Evolutionary conservation across 2,888 invertebrate species (phyloP).

Genomic region (Anaspis maculata): DNA sequence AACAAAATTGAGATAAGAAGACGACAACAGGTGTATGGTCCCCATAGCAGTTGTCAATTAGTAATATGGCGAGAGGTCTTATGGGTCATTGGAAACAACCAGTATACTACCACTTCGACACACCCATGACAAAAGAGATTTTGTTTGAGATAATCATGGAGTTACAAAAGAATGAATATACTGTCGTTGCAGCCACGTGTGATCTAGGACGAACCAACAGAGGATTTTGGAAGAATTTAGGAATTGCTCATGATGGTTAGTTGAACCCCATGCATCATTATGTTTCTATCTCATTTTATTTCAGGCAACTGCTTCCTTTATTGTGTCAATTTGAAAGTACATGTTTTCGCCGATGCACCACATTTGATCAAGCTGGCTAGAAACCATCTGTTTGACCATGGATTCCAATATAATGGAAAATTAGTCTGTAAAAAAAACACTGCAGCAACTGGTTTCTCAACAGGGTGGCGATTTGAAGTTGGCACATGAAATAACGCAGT

Average conservation of each 20-base stretch:
- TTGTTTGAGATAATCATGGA: not conserved
- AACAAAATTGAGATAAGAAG: too few relatives aligned
- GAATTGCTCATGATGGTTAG: not conserved
- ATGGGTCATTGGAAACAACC: slow-evolving; percentile 1
- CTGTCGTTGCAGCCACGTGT: not conserved
- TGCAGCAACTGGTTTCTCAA: not conserved
- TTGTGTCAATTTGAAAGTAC: slow-evolving; percentile 7
- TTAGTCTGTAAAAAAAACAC: slow-evolving; percentile 9
- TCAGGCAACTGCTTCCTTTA: not conserved
- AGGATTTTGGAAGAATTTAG: not conserved
- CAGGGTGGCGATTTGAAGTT: slow-evolving; percentile 14
- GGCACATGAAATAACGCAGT: slow-evolving; percentile 16
- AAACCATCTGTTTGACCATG: slow-evolving; percentile 18
- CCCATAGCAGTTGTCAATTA: too few relatives aligned
- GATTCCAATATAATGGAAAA: slow-evolving; percentile 11
- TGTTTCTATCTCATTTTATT: not conserved
- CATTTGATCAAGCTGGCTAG: slow-evolving; percentile 19
- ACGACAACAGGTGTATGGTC: too few relatives aligned
- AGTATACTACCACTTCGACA: slow-evolving; percentile 1
- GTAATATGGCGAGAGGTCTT: not conserved
- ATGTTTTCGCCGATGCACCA: slow-evolving; percentile 18
- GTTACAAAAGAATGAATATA: not conserved
- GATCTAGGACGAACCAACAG: slow-evolving; percentile 1
- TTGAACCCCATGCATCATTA: not conserved
- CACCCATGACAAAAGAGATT: slow-evolving; percentile 1